Conservation (phyloP, 2,113 vertebrate genomes). For the Eptesicus fuscus region DNA sequence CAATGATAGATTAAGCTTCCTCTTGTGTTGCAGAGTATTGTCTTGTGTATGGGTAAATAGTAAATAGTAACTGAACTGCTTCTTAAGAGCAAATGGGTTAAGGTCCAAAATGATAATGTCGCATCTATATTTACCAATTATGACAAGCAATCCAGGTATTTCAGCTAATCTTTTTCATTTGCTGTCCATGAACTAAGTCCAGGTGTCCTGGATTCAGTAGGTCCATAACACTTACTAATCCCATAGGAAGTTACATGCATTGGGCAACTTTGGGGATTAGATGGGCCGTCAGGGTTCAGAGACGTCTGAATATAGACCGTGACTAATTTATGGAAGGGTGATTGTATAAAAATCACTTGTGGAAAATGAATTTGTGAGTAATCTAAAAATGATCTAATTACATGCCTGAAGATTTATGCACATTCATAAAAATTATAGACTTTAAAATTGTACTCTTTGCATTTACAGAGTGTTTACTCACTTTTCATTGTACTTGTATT, state of each 20-base stretch:
- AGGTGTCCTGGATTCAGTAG: neutral
- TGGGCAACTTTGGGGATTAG: neutral
- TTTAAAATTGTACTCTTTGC: neutral
- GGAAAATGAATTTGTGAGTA: neutral
- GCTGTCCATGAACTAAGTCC: neutral
- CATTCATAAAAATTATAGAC: neutral
- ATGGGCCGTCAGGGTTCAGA: neutral
- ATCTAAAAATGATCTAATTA: neutral
- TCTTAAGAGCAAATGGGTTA: neutral
- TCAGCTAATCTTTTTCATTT: neutral
- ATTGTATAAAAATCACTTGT: constrained; percentile 29
- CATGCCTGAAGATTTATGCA: neutral
- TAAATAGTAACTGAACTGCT: neutral
- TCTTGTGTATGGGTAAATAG: neutral
- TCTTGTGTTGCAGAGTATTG: neutral
- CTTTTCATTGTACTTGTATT: neutral
- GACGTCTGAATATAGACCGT: neutral
- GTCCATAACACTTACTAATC: neutral
- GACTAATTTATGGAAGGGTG: neutral
- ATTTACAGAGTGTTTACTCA: neutral
- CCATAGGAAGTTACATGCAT: neutral
- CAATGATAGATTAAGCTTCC: neutral
- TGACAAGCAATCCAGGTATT: neutral
- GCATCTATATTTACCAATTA: neutral
- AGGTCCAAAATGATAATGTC: neutral